Conservation (phyloP, 1,140 invertebrate species). For the Augochlora pura region DNA sequence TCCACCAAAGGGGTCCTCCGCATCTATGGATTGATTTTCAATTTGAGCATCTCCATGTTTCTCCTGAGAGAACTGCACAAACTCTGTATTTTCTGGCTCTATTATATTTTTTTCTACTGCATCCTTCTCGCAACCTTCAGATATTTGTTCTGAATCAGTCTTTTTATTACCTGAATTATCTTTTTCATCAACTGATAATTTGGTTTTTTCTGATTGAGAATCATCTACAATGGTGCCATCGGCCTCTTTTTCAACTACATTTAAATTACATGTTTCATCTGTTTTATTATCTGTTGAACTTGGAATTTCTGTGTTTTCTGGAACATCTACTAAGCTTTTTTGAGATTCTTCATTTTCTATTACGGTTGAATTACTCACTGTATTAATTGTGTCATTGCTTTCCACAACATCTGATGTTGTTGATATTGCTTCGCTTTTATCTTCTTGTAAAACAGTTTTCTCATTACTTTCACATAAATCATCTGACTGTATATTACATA, state of each 20-base stretch:
- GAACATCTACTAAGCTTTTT: not conserved
- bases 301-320: not conserved
- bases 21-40: slow-evolving; percentile 73
- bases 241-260: slow-evolving; percentile 11
- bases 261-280: not conserved
- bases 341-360: slow-evolving; percentile 5
- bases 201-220: slow-evolving; percentile 16
- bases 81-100: slow-evolving; percentile 75
- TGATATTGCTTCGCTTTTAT: not conserved
- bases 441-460: slow-evolving; percentile 15
- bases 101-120: slow-evolving; percentile 49
- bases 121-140: slow-evolving; percentile 47
- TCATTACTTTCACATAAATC: slow-evolving; percentile 9
- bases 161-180: slow-evolving; percentile 24
- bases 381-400: not conserved
- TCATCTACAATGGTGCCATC: slow-evolving; percentile 7
- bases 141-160: slow-evolving; percentile 36
- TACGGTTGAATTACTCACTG: not conserved
- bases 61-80: slow-evolving; percentile 76
- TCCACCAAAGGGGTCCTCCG: slow-evolving; percentile 77
- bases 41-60: slow-evolving; percentile 75
- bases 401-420: not conserved
- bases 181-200: slow-evolving; percentile 26
- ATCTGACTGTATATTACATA: not conserved
- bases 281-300: not conserved